Conservation (phyloP, 2,888 invertebrate species). For the Aphidius colemani region DNA sequence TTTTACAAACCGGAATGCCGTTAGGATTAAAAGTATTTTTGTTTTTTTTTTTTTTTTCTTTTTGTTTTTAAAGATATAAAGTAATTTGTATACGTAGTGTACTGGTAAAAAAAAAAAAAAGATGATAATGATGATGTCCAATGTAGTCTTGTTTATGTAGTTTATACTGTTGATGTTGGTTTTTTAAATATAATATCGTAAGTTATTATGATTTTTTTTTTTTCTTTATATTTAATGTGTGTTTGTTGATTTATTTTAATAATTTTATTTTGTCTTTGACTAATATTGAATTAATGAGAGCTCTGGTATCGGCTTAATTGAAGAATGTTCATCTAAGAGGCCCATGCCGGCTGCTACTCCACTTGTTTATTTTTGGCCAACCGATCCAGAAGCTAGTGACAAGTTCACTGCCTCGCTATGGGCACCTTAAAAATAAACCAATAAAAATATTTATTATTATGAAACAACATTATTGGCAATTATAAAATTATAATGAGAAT, state of each 20-base stretch:
- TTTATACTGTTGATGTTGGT: background rate
- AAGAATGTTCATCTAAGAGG: constrained; percentile 28
- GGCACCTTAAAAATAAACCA: constrained; percentile 20
- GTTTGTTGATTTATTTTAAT: constrained; percentile 18
- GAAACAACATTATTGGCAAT: background rate
- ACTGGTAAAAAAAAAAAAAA: constrained; percentile 19
- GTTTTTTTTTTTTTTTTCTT: constrained; percentile 2
- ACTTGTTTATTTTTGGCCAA: constrained; percentile 28
- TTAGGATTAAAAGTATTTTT: constrained; percentile 24
- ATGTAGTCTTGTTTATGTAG: too few relatives aligned
- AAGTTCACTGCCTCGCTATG: constrained; percentile 29
- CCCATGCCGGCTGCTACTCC: constrained; percentile 30
- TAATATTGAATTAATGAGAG: constrained; percentile 31
- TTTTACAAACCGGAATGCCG: constrained; percentile 30
- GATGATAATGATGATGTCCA: background rate
- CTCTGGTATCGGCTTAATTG: constrained; percentile 30
- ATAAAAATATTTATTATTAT: background rate
- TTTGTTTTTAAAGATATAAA: constrained; percentile 23
- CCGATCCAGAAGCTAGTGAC: constrained; percentile 29
- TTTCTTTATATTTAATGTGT: constrained; percentile 7
- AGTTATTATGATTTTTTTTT: constrained; percentile 13
- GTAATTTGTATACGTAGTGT: constrained; percentile 24
- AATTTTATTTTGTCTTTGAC: constrained; percentile 27
- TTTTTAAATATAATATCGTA: constrained; percentile 6
- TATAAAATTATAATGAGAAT: constrained; percentile 49